Conservation (phyloP, 2,113 vertebrate species). For the Rhinichthys klamathensis region DNA sequence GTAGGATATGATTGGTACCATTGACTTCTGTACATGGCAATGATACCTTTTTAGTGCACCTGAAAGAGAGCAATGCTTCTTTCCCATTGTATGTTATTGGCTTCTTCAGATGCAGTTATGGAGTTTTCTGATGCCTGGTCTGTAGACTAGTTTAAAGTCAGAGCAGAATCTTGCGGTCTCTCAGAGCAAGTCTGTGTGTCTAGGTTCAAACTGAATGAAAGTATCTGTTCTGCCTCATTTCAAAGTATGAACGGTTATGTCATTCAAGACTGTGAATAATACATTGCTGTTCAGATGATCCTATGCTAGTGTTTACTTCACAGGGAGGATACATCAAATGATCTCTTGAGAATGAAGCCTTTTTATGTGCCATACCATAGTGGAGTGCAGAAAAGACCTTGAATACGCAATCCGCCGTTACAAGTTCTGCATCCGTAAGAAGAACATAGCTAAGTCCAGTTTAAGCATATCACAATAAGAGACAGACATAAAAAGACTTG, state of each 20-base stretch:
- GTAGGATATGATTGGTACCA: background rate
- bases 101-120: constrained; percentile 15
- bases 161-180: constrained; percentile 10
- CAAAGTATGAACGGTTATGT: constrained; percentile 34
- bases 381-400: constrained; percentile 9
- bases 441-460: constrained; percentile 1
- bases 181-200: constrained; percentile 3
- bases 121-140: background rate
- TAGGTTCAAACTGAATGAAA: constrained; percentile 47
- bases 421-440: background rate
- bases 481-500: background rate
- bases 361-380: background rate
- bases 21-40: background rate
- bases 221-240: constrained; percentile 28
- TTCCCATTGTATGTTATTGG: background rate
- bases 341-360: constrained; percentile 19
- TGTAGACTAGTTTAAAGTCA: constrained; percentile 28
- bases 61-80: constrained; percentile 3
- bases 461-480: background rate
- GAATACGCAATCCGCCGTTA: constrained; percentile 1
- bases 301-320: constrained; percentile 36
- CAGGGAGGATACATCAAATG: constrained; percentile 25
- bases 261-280: constrained; percentile 43
- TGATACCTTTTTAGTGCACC: background rate
- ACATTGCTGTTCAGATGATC: constrained; percentile 35